Conservation (phyloP, 2,888 invertebrate genomes). For the Unio delphinus region DNA sequence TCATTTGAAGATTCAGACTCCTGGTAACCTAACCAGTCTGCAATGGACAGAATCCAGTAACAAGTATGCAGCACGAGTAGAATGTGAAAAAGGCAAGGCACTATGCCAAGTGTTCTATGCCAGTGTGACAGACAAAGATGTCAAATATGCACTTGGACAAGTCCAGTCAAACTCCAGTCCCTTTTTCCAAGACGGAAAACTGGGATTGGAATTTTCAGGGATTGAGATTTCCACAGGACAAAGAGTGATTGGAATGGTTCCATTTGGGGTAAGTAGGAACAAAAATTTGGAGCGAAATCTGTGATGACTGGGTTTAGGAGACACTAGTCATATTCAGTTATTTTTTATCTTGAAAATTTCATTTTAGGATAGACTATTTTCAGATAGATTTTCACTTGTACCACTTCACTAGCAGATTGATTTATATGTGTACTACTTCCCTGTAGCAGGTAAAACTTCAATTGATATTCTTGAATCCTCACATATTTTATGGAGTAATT, state of each 20-base stretch:
- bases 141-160: slow-evolving; percentile 1
- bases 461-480: no score
- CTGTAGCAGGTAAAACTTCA: no score
- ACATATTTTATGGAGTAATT: no score
- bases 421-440: no score
- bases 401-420: no score
- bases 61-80: background rate
- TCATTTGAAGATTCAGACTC: slow-evolving; percentile 2
- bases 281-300: no score
- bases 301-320: no score
- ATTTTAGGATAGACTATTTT: no score
- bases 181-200: background rate
- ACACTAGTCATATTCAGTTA: no score
- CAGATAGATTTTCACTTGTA: no score
- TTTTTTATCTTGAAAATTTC: no score
- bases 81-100: slow-evolving; percentile 9
- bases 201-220: slow-evolving; percentile 36
- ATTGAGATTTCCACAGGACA: slow-evolving; percentile 18
- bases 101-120: slow-evolving; percentile 20
- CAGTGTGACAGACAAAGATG: slow-evolving; percentile 11
- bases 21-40: slow-evolving; percentile 6
- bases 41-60: slow-evolving; percentile 1
- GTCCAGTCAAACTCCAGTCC: background rate
- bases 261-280: slow-evolving; percentile 13
- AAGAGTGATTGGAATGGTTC: slow-evolving; percentile 33